Conservation (phyloP, 2,888 invertebrate species). For the Rhamphomyia laevipes region DNA sequence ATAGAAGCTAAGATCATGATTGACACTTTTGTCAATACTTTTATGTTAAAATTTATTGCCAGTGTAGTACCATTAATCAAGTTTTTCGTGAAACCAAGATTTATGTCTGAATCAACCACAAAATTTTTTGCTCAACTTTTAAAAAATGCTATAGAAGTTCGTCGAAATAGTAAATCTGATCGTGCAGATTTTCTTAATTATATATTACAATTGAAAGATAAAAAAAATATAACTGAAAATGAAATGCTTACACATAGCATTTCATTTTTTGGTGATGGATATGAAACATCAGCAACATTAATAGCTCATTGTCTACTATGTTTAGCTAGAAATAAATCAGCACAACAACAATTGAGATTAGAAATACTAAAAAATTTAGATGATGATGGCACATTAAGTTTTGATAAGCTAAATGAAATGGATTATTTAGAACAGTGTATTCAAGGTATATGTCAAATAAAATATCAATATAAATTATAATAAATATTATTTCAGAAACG, state of each 20-base stretch:
- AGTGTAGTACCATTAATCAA: neutral
- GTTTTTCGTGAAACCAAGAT: constrained; percentile 16
- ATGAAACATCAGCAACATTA: constrained; percentile 28
- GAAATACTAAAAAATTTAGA: constrained; percentile 21
- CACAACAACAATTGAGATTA: constrained; percentile 23
- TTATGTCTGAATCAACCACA: constrained; percentile 42
- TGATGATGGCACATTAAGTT: constrained; percentile 16
- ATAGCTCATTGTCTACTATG: constrained; percentile 25
- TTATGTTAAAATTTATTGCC: no score
- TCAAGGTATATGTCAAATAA: constrained; percentile 22
- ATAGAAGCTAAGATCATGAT: neutral
- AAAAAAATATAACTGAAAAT: constrained; percentile 20
- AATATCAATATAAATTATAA: neutral
- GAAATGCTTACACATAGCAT: constrained; percentile 26
- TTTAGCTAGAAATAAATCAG: constrained; percentile 22
- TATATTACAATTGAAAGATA: constrained; percentile 26
- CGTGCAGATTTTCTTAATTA: constrained; percentile 31
- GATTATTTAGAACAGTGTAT: constrained; percentile 31
- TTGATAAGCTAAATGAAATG: constrained; percentile 21
- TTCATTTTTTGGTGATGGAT: constrained; percentile 33
- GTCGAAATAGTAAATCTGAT: constrained; percentile 20
- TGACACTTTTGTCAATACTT: neutral
- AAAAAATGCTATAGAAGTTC: constrained; percentile 23
- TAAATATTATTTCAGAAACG: constrained; percentile 19
- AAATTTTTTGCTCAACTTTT: constrained; percentile 24